Base-by-base conservation (phyloP, 2,888 invertebrate species). In the Lypha dubia region DNA sequence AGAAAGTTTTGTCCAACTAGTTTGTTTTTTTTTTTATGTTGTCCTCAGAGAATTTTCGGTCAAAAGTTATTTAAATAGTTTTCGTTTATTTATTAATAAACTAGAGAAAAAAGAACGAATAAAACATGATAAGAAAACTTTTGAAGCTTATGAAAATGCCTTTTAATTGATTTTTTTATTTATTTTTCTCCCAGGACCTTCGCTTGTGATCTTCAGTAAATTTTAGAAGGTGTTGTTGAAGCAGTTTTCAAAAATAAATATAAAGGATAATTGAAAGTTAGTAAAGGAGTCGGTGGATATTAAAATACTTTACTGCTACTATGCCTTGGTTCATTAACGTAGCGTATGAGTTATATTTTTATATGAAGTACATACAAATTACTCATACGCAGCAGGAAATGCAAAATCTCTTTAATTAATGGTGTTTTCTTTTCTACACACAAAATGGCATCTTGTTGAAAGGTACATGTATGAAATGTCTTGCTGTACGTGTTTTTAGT, bases 31-130 rank as follows among this genome's bases (percentile, higher is more conserved):
- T n/a, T n/a, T n/a, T n/a, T n/a, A n/a, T 75, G 41, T 38, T 28
- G 17, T 38, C 9, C 9, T 2, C 3, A 22, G 32, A 13, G 13
- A 9, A 58, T 58, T 67, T 32, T 32, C 17, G 44, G 6, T n/a
- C 44, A 58, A 71, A 56, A 71, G 11, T 71, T 71, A 22, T 32
- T 17, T 32, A 71, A 44, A 8, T n/a, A 6, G 24, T 70, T 70
- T 70, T 24, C 22, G 32, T 38, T 63, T 76, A 56, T 56, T 71
- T 75, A 53, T 46, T 65, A 67, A 56, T 56, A 44, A 38, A 75
- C 63, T 35, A 11, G 17, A 17, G n/a, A 17, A 17, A 46, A 46
- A 3, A 11, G 22, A 22, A 22, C 22, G 11, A 22, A 15, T 13
- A 41, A 41, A 13, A 13, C 3, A n/a, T 11, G 41, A n/a, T 44